Evolutionary conservation across 2,888 invertebrate species (phyloP), one percentile per base, ranked within the genome.

Genomic region (Subacronicta megacephala): DNA sequence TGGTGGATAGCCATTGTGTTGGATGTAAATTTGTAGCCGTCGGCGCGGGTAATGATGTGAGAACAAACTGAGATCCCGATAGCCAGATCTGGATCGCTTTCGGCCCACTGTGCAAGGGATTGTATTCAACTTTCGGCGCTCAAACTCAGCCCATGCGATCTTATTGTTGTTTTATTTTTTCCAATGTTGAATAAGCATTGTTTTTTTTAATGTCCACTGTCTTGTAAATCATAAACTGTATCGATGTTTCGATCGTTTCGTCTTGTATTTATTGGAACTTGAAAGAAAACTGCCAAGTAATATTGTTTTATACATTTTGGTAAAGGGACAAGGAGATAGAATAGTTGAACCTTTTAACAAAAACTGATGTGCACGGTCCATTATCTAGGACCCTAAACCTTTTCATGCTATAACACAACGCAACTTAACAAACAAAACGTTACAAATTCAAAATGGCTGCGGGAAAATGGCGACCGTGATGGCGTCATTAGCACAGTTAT

Each of bases 21-120:
- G 93, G 93, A 93, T 94, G 93, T 93, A 94, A 94, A 93, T 93
- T 93, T 94, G 94, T 94, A 93, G 93, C 93, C 93, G 93, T 93
- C 93, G 93, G 94, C 93, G 93, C 90, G 93, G 93, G 93, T 94
- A 94, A 94, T 94, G 94, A 94, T 94, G 94, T 94, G 94, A 94
- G 94, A 94, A 94, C 93, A 93, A 92, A 93, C 93, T 92, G 92
- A 92, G 93, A 93, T 93, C 90, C 90, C 87, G 92, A 92, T 92
- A 91, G 91, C 90, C 89, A 84, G 92, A 91, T 92, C 90, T 85
- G 91, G 90, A 91, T 91, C 90, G 89, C 86, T 87, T 83, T 85
- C 87, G 87, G 89, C 87, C 86, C 89, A 86, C 88, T 88, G 87
- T 87, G 85, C 85, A 81, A 81, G 82, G 85, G 87, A 84, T 85